Evolutionary conservation across 2,113 vertebrate species (phyloP).

Genomic region (Chelonoidis abingdonii): DNA sequence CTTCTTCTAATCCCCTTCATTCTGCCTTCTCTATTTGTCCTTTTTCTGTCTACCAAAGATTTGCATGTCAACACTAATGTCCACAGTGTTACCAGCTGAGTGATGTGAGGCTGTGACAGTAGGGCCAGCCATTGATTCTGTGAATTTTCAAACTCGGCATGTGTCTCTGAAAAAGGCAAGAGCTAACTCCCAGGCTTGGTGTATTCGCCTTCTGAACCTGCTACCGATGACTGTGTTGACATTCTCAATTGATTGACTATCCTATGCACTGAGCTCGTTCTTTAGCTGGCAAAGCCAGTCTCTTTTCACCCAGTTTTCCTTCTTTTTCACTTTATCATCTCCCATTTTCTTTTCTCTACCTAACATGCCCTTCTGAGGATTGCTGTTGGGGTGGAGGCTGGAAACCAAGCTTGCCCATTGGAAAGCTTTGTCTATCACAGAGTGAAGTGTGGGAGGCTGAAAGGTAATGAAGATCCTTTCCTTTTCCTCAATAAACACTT

Average conservation of each 20-base stretch:
- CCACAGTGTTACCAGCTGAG: background rate
- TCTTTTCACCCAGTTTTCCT: background rate
- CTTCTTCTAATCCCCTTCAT: background rate
- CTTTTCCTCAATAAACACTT: conserved; percentile 26
- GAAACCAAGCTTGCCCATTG: background rate
- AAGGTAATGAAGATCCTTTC: conserved; percentile 58
- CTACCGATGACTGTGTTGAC: background rate
- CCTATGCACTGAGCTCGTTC: background rate
- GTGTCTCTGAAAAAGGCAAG: background rate
- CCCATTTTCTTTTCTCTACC: background rate
- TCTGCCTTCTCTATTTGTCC: background rate
- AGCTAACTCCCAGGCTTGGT: background rate
- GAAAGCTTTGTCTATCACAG: conserved; percentile 6
- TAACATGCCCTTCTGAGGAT: background rate
- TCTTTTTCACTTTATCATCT: background rate
- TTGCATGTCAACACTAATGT: background rate
- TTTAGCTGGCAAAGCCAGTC: background rate
- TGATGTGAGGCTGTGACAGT: background rate
- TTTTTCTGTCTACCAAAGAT: background rate
- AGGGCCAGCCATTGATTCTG: background rate
- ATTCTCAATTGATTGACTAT: background rate
- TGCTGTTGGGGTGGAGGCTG: background rate
- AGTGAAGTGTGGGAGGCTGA: background rate
- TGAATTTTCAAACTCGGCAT: background rate
- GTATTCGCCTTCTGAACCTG: background rate